Evolutionary conservation across 1,140 invertebrate species (phyloP), one percentile per base, ranked within the genome.

Genomic region (Globodera rostochiensis): DNA sequence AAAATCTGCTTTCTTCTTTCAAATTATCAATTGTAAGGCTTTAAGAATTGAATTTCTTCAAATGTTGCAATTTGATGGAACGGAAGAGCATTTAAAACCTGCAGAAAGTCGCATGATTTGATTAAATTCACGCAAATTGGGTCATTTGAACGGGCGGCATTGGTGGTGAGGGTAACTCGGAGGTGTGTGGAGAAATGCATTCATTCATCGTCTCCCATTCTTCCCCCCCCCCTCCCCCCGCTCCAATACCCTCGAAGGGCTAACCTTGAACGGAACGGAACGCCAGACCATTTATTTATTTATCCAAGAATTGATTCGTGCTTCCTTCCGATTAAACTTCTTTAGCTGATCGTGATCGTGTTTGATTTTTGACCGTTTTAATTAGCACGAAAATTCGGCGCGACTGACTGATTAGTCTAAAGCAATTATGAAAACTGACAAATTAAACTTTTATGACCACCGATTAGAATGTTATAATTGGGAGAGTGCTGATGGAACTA

Each of bases 291-390:
- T 64, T 64, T 64, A 53, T 9, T 53, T 9, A 36, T 36, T 36
- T 6, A 64, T 19, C 57, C 57, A 64, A 64, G 25, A 36, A 64
- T n/a, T 19, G 6, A 50, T 50, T 50, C 5, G 15, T 64, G 57
- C 36, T 36, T 64, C 13, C 57, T 64, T 64, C 57, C 57, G 57
- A 15, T 19, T 64, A 64, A 64, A 6, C 57, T 19, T 64, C 36
- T 64, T 64, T 64, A 64, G 19, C 5, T 13, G 19, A 19, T 19
- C 19, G 19, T 15, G 15, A 64, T 64, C 19, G 11, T 6, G 19
- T 11, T 64, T 64, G 57, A 64, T 64, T 64, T 64, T 64, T 64
- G 57, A 64, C 57, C 57, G 57, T 19, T 64, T 64, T 64, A 64
- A 53, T 53, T 11, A 50, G 11, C 6, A 50, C 50, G 50, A 53